Base-by-base conservation (phyloP, 1,140 invertebrate genomes). In the Thereuonema tuberculata region DNA sequence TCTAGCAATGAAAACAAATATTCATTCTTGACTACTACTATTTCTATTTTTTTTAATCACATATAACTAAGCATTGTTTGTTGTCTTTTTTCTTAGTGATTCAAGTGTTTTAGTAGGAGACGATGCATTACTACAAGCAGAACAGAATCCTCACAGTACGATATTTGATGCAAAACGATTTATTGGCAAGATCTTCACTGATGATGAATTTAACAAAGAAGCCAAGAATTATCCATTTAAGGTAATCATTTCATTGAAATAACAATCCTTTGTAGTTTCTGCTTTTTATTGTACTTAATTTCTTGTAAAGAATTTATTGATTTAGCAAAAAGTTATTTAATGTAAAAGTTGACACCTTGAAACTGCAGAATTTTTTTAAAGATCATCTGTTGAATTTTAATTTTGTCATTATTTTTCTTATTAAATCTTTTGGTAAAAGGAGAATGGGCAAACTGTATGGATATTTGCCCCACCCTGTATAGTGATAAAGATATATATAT, bases 151-250 rank as follows among this genome's bases (percentile, higher is more conserved):
- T 1, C 61, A 62, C 15, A 75, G 75, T 56, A 78, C 76, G 0
- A 67, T 78, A 21, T 78, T 78, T 62, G 77, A 78, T 70, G 75
- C 76, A 12, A 78, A 78, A 66, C 62, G 77, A 53, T 78, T 78
- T 61, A 78, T 78, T 57, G 77, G 77, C 1, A 75, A 75, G 62
- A 65, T 54, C 3, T 75, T 76, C 59, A 66, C 66, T 15, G 53
- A 60, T 3, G 63, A 71, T 60, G 73, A 77, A 56, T 52, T 74
- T 12, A 21, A 69, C 24, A 66, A 70, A 50, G 61, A 68, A 50
- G 72, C 72, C 52, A 63, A 67, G 56, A 66, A 66, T 23, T 75
- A 75, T 61, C 64, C 68, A 37, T 75, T 75, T 59, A 55, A 55
- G 21, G 53, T 55, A 55, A 28, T 55, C 5, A 17, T 12, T 12